Base-by-base conservation (phyloP, 1,140 invertebrate species). In the Babylonia areolata region DNA sequence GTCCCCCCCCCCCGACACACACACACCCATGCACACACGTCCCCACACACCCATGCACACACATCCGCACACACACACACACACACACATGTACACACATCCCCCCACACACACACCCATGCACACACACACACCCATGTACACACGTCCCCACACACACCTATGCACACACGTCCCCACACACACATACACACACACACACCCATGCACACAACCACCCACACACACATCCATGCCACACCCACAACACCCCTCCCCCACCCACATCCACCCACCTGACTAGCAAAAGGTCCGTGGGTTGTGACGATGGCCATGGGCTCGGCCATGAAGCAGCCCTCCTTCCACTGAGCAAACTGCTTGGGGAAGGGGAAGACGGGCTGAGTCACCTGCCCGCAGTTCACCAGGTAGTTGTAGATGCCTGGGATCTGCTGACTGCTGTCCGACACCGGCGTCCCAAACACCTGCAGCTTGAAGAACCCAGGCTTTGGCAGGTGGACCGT, bases 341-440 rank as follows among this genome's bases (percentile, higher is more conserved):
- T 94, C 94, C 94, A 94, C 84, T 94, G 93, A 2, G 93, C 93
- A 79, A 93, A 94, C 88, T 94, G 94, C 80, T 93, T 92, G 3
- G 94, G 94, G 91, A 92, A 94, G 23, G 92, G 90, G 54, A 64
- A 81, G 0, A 83, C 86, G 2, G 85, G 75, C 77, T 78, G 39
- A 87, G 80, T 6, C 84, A 87, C 31, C 20, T n/a, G 71, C 54
- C 54, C 33, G 75, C 80, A 20, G 87, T 88, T 37, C 64, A 94
- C 90, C 40, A 94, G 86, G 83, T 94, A 94, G 88, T 94, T 94
- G 89, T 89, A 94, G 3, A 94, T 93, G 23, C 92, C 92, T 2
- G 93, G 93, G 20, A 94, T 90, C 9, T 90, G 89, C 84, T 94
- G 93, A 86, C 91, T 92, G 2, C 91, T 89, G 84, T 94, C 93